phyloP scores from a whole-genome alignment of 2,797 vertebrate species.

The Oryzias dopingdopingensis region DNA sequence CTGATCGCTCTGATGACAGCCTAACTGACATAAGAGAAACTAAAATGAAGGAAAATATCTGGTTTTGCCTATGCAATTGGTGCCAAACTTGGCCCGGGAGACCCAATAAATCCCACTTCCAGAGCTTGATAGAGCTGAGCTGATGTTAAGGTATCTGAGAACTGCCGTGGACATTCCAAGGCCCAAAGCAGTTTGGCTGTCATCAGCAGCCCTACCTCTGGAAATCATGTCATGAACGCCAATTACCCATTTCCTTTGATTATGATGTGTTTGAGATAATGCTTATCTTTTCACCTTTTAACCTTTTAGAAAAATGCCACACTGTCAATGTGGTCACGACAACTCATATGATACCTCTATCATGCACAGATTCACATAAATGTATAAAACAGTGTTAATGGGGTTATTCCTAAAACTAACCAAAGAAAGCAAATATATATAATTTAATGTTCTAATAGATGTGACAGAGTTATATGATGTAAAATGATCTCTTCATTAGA shows the following conservation, averaged over 20 bases:
- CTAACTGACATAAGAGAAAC: slow-evolving; percentile 71
- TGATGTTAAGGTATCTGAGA: slow-evolving; percentile 75
- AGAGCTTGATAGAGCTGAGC: slow-evolving; percentile 68
- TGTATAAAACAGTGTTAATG: slow-evolving; percentile 19
- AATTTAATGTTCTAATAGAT: background rate
- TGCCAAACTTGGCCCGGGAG: slow-evolving; percentile 57
- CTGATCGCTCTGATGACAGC: slow-evolving; percentile 27
- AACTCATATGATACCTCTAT: slow-evolving; percentile 18
- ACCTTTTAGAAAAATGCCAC: slow-evolving; percentile 48
- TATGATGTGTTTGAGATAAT: slow-evolving; percentile 66
- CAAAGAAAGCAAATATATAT: background rate
- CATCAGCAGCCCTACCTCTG: slow-evolving; percentile 60
- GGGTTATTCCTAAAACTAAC: slow-evolving; percentile 24
- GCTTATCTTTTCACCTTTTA: slow-evolving; percentile 76
- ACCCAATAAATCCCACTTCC: slow-evolving; percentile 74
- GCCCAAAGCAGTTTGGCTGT: slow-evolving; percentile 70
- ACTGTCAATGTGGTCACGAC: slow-evolving; percentile 40
- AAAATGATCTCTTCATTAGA: too few species aligned
- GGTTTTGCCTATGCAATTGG: slow-evolving; percentile 72
- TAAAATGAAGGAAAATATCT: slow-evolving; percentile 71
- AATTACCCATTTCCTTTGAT: slow-evolving; percentile 67
- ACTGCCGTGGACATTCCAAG: slow-evolving; percentile 69
- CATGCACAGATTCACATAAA: slow-evolving; percentile 19
- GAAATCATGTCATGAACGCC: slow-evolving; percentile 59
- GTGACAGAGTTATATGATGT: too few species aligned